phyloP scores from a whole-genome alignment of 2,888 invertebrate species.

The Agrochola lota region DNA sequence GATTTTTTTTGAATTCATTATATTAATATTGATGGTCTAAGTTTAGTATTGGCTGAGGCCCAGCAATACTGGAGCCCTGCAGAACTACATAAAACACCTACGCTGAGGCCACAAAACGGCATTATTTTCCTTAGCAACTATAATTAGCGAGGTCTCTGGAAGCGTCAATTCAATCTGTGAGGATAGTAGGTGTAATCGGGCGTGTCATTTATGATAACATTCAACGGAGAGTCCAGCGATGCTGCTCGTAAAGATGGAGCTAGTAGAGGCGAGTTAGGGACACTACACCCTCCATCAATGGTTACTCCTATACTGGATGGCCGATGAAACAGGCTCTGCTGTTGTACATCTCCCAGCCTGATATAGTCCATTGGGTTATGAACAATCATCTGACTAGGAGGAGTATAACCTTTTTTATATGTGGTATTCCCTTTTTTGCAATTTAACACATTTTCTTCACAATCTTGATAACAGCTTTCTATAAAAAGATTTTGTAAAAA shows the following conservation, averaged over 20 bases:
- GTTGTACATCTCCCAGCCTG: slow-evolving; percentile 60
- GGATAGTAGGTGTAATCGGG: slow-evolving; percentile 83
- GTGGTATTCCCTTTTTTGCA: slow-evolving; percentile 50
- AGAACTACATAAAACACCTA: not conserved
- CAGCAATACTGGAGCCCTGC: not conserved
- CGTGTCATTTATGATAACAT: slow-evolving; percentile 70
- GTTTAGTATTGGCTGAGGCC: not conserved
- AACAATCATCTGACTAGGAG: slow-evolving; percentile 62
- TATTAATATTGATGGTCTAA: slow-evolving; percentile 11
- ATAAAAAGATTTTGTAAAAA: slow-evolving; percentile 71
- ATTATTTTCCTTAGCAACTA: slow-evolving; percentile 17
- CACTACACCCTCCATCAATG: slow-evolving; percentile 27
- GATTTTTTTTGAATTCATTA: slow-evolving; percentile 43
- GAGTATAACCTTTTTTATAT: slow-evolving; percentile 42
- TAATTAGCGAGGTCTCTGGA: not conserved
- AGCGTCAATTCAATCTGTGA: slow-evolving; percentile 78
- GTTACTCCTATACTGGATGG: slow-evolving; percentile 30
- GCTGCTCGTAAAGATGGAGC: slow-evolving; percentile 33
- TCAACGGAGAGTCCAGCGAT: slow-evolving; percentile 47
- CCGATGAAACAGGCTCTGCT: slow-evolving; percentile 44
- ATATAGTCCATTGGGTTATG: slow-evolving; percentile 76
- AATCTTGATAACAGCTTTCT: slow-evolving; percentile 65
- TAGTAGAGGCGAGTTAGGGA: slow-evolving; percentile 38
- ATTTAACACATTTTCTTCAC: slow-evolving; percentile 63
- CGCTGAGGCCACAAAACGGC: not conserved